Percentiles rank a stretch among this genome's conserved stretches.
These are phyloP conservation scores for Harpegnathos saltator DNA, from an alignment of 1,140 invertebrate genomes.

Conservation along the genomic window DNA sequence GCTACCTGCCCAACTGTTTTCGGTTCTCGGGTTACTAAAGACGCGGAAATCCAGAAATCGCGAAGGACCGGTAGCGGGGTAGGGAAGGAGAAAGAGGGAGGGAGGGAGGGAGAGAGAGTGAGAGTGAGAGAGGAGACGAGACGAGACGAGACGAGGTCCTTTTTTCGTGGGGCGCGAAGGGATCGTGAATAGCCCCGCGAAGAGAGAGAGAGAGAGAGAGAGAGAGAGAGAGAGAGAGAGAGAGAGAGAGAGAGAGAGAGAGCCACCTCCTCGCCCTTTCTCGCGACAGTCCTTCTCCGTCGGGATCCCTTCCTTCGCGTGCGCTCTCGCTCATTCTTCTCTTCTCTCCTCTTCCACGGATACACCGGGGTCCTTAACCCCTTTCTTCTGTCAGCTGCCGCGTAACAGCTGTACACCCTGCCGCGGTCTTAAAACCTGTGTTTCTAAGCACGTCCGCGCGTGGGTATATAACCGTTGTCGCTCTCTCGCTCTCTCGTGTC, in stretches of 20 bases:
- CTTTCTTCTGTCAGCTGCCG: constrained; percentile 85
- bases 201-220: too few species aligned
- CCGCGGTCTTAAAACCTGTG: constrained; percentile 52
- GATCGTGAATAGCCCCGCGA: constrained; percentile 57
- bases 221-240: too few species aligned
- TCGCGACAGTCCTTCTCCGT: constrained; percentile 56
- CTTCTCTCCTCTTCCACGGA: constrained; percentile 66
- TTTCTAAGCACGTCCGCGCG: constrained; percentile 62
- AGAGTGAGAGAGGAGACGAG: too few species aligned
- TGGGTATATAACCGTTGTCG: constrained; percentile 50
- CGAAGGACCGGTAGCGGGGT: constrained; percentile 76
- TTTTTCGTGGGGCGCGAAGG: constrained; percentile 37
- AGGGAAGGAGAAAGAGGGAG: too few species aligned
- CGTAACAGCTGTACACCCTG: constrained; percentile 83
- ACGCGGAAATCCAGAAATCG: constrained; percentile 85
- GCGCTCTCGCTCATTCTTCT: constrained; percentile 55
- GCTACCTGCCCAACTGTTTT: constrained; percentile 84
- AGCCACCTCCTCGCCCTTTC: constrained; percentile 45
- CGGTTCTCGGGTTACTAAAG: constrained; percentile 85
- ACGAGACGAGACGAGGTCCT: constrained; percentile 14
- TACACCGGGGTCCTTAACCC: constrained; percentile 82
- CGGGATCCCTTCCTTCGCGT: constrained; percentile 72
- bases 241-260: too few species aligned
- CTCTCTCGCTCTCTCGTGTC: constrained; percentile 7
- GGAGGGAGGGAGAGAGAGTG: background rate